Evolutionary conservation across 2,113 vertebrate genomes (phyloP), one percentile per base, ranked within the genome.

Genomic region (Bufo bufo): DNA sequence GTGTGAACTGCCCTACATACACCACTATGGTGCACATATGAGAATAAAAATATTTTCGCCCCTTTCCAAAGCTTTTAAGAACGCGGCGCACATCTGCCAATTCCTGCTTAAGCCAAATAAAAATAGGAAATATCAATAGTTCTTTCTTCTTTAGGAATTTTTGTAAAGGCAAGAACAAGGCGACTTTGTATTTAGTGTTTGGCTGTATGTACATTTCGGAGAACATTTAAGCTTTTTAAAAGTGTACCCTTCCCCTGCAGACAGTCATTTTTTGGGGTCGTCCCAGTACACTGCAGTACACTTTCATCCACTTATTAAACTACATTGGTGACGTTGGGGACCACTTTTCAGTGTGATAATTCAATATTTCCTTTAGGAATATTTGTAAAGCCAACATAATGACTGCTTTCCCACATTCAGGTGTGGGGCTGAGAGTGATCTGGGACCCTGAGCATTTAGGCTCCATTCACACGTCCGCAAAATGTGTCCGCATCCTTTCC

Each of bases 51-150:
- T 75, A 69, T 47, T 75, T 74, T 52, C 59, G 23, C 33, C 23
- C 47, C 49, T 58, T 50, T 72, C 33, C 65, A 52, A 33, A 83
- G 56, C 69, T 23, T 71, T 80, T 63, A 77, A 72, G 56, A 75
- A 52, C 66, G 23, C 2, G 3, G 11, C 23, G 6, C 81, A 66
- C 45, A 81, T 81, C 78, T 81, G 78, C 78, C 85, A 82, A 47
- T 83, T 75, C 79, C 79, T 88, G 66, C 69, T 75, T 16, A 74
- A 63, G 69, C 79, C 78, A 88, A 88, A 83, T 63, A 88, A 63
- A 79, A 88, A 83, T 82, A 88, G 77, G 54, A 82, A 88, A 88
- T 77, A 88, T 82, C 78, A 82, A 87, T 87, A 82, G 78, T 88
- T 61, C 66, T 82, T 88, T 88, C 69, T 59, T 88, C 56, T 52